These are phyloP conservation scores for Coregonus ussuriensis DNA, from an alignment of 2,797 vertebrate genomes.

Conservation along the genomic window DNA sequence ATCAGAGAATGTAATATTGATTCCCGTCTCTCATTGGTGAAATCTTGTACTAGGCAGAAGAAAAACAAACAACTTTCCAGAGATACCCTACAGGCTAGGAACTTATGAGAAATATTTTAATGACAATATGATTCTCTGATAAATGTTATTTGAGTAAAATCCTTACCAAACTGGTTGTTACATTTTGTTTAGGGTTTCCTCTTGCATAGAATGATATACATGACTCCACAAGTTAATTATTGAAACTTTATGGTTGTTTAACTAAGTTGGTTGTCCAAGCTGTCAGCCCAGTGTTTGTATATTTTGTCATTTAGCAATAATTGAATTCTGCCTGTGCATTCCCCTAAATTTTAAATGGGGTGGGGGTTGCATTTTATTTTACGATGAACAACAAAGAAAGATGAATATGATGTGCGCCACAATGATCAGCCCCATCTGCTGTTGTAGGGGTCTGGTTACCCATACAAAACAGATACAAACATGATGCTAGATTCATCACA, in stretches of 20 bases:
- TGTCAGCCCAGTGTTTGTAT: slow-evolving; percentile 51
- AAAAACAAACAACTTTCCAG: slow-evolving; percentile 22
- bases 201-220: slow-evolving; percentile 36
- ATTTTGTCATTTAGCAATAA: slow-evolving; percentile 64
- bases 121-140: too few relatives aligned
- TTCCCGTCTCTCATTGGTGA: slow-evolving; percentile 39
- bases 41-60: slow-evolving; percentile 30
- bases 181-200: slow-evolving; percentile 34
- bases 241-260: slow-evolving; percentile 52
- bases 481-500: not conserved
- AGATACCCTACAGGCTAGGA: slow-evolving; percentile 31
- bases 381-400: slow-evolving; percentile 57
- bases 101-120: slow-evolving; percentile 38
- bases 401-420: slow-evolving; percentile 53
- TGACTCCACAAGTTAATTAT: slow-evolving; percentile 57
- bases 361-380: slow-evolving; percentile 26
- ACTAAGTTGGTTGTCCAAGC: slow-evolving; percentile 38
- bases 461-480: slow-evolving; percentile 36
- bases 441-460: slow-evolving; percentile 44
- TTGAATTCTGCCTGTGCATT: slow-evolving; percentile 52
- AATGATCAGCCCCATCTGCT: slow-evolving; percentile 65
- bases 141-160: too few relatives aligned
- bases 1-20: slow-evolving; percentile 42
- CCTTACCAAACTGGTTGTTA: not conserved
- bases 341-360: slow-evolving; percentile 48